A percentile compares a stretch with the other conserved stretches of the same genome.
phyloP scores from a whole-genome alignment of 1,140 invertebrate genomes.

The Microplitis demolitor region DNA sequence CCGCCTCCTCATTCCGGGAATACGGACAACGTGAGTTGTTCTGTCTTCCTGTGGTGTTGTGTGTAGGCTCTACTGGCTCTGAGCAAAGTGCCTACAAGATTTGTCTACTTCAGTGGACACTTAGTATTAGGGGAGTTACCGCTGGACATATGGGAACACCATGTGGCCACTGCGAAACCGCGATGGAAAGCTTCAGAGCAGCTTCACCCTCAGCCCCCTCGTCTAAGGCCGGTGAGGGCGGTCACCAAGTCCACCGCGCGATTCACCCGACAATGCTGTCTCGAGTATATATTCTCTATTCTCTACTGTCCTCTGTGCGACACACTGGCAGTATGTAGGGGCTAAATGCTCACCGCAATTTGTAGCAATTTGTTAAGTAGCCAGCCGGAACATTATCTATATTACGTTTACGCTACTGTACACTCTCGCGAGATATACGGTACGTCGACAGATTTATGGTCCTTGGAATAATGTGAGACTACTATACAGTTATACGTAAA shows the following conservation, averaged over 20 bases:
- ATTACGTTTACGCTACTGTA: slow-evolving; percentile 48
- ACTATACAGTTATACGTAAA: not conserved
- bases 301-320: too few relatives aligned
- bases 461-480: not conserved
- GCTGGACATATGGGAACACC: slow-evolving; percentile 52
- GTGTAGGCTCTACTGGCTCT: not conserved
- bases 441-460: slow-evolving; percentile 54
- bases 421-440: slow-evolving; percentile 48
- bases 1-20: not conserved
- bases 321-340: slow-evolving; percentile 17
- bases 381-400: slow-evolving; percentile 61
- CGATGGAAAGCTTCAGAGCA: slow-evolving; percentile 25
- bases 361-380: slow-evolving; percentile 65
- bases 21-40: not conserved
- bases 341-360: slow-evolving; percentile 60
- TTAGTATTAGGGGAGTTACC: slow-evolving; percentile 41
- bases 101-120: slow-evolving; percentile 41
- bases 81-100: slow-evolving; percentile 33
- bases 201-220: not conserved
- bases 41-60: not conserved
- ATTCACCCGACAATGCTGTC: slow-evolving; percentile 6
- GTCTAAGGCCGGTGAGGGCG: slow-evolving; percentile 12
- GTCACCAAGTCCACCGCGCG: slow-evolving; percentile 25
- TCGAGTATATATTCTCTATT: too few relatives aligned
- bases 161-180: slow-evolving; percentile 44